Conservation (phyloP, 2,888 invertebrate species). For the Chalcosyrphus nemorum region DNA sequence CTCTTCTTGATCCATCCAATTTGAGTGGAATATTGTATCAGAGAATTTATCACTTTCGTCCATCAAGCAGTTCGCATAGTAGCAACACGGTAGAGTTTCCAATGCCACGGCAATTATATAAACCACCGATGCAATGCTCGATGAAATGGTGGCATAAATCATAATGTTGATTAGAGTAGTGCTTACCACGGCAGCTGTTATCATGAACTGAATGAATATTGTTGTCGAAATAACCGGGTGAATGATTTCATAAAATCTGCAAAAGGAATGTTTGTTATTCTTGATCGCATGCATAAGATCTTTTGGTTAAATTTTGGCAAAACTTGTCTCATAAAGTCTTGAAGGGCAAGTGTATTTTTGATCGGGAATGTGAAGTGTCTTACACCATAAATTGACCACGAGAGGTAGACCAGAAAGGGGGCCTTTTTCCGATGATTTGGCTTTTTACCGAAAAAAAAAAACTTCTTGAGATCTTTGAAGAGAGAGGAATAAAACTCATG, state of each 20-base stretch:
- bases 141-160: slow-evolving; percentile 65
- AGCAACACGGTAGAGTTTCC: slow-evolving; percentile 73
- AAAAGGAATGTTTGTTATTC: not conserved
- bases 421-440: too few species aligned
- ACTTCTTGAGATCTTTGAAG: too few species aligned
- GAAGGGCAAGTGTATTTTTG: too few species aligned
- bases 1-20: slow-evolving; percentile 72
- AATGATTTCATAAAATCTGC: slow-evolving; percentile 44
- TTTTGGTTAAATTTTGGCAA: too few species aligned
- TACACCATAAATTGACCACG: too few species aligned
- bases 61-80: slow-evolving; percentile 70
- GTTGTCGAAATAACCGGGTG: slow-evolving; percentile 73
- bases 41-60: slow-evolving; percentile 69
- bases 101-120: slow-evolving; percentile 66
- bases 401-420: too few species aligned
- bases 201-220: slow-evolving; percentile 74
- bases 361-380: too few species aligned
- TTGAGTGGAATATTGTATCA: slow-evolving; percentile 73
- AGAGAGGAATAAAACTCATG: too few species aligned
- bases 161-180: slow-evolving; percentile 74
- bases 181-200: slow-evolving; percentile 72
- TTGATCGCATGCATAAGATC: too few species aligned
- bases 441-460: too few species aligned
- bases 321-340: too few species aligned
- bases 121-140: slow-evolving; percentile 61